Evolutionary conservation across 2,113 vertebrate genomes (phyloP).

Genomic region (Bufo bufo): DNA sequence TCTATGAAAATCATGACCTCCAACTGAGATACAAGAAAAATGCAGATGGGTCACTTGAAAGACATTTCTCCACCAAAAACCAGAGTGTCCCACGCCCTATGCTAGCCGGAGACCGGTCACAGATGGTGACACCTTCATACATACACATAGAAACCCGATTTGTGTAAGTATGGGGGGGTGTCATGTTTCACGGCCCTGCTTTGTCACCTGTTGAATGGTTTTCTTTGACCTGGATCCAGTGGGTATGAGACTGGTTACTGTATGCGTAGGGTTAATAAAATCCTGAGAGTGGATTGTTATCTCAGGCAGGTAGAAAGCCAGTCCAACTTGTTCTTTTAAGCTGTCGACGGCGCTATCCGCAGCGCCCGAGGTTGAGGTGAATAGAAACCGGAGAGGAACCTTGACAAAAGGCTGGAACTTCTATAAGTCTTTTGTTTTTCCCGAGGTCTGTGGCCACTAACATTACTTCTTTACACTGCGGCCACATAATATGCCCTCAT

Average conservation of each 20-base stretch:
- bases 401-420: conserved; percentile 70
- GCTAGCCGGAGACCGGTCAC: neutral
- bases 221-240: conserved; percentile 12
- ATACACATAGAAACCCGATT: neutral
- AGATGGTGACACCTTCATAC: neutral
- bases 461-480: conserved; percentile 74
- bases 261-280: neutral
- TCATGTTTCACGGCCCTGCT: neutral
- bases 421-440: conserved; percentile 76
- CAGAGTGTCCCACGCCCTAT: neutral
- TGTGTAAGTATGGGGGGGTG: neutral
- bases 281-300: conserved; percentile 30
- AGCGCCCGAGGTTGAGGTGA: conserved; percentile 66
- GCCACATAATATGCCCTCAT: conserved; percentile 80
- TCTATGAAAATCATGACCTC: too few relatives aligned
- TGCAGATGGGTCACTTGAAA: neutral
- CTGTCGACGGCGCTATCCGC: conserved; percentile 65
- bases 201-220: conserved; percentile 14
- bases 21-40: neutral
- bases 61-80: neutral
- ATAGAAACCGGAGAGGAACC: conserved; percentile 71
- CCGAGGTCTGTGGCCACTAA: conserved; percentile 76
- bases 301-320: conserved; percentile 62
- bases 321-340: conserved; percentile 68
- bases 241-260: neutral